Base-by-base conservation (phyloP, 1,140 invertebrate genomes). In the Rhynchophorus ferrugineus region DNA sequence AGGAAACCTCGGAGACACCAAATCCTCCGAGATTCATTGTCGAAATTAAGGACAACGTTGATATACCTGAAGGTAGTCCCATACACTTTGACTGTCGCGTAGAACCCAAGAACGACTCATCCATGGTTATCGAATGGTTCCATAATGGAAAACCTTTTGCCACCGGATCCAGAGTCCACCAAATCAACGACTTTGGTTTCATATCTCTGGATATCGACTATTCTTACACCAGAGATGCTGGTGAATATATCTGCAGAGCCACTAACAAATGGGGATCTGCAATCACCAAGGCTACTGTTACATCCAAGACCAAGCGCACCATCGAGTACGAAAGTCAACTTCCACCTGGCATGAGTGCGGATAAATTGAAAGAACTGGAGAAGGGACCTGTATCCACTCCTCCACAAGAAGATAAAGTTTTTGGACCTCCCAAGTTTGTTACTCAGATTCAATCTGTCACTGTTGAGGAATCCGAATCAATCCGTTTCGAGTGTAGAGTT, bases 71-170 rank as follows among this genome's bases (percentile, higher is more conserved):
- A 78, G 85, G 88, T 33, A 85, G 85, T 52, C 79, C 89, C 2
- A 86, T 87, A 62, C 91, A 95, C 69, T 95, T 95, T 60, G 91
- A 95, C 61, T 92, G 89, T 63, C 78, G 88, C 34, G 87, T 95
- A 0, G 89, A 93, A 66, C 91, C 91, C 5, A 81, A 85, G 1
- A 84, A 84, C 45, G 91, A 95, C 72, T 76, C 89, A 6, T 82
- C 83, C 1, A 90, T 93, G 86, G 78, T 86, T 33, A 91, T 95
- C 57, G 91, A 95, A 69, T 96, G 93, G 92, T 94, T 87, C 80
- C 84, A 88, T 58, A 93, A 95, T 71, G 91, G 91, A 13, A 78
- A 82, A 60, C 89, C 90, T 20, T 85, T 95, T 62, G 86, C 83
- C 0, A 92, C 87, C 18, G 89, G 90, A 11, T 91, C 89, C 9